These are phyloP conservation scores for Paedocypris sp. DNA, from an alignment of 2,113 vertebrate species.

Conservation along the genomic window DNA sequence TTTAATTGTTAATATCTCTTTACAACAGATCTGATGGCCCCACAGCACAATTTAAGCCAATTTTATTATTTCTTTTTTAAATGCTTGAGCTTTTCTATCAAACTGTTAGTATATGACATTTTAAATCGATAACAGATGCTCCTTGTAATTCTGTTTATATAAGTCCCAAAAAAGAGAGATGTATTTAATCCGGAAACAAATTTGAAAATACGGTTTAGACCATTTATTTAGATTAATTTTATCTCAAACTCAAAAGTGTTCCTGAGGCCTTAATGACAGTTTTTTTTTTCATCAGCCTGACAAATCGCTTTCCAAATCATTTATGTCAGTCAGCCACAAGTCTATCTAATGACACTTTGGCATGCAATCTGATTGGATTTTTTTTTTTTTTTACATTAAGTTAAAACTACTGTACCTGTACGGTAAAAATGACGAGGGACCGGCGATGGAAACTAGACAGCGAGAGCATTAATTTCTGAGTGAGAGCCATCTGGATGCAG, in stretches of 20 bases:
- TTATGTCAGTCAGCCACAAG: slow-evolving; percentile 34
- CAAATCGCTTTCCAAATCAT: slow-evolving; percentile 36
- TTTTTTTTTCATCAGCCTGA: slow-evolving; percentile 37
- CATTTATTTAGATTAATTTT: slow-evolving; percentile 4
- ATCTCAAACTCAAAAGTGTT: neutral
- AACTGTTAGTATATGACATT: too few relatives aligned
- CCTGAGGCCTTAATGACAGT: slow-evolving; percentile 24
- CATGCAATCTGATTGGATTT: slow-evolving; percentile 43
- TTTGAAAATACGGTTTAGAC: neutral
- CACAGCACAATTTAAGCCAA: too few relatives aligned
- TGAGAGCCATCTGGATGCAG: slow-evolving; percentile 32
- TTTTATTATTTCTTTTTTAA: too few relatives aligned
- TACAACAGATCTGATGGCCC: too few relatives aligned
- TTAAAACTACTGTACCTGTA: slow-evolving; percentile 48
- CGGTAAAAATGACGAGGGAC: slow-evolving; percentile 41
- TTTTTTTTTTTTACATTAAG: slow-evolving; percentile 42
- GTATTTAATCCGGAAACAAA: slow-evolving; percentile 3
- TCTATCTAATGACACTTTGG: slow-evolving; percentile 38
- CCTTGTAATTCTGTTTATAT: slow-evolving; percentile 12
- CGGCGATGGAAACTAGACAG: slow-evolving; percentile 29
- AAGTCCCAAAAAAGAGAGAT: neutral
- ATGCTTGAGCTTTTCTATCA: too few relatives aligned
- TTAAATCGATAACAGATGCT: neutral
- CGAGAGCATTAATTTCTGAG: slow-evolving; percentile 44
- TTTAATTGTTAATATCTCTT: too few relatives aligned